Evolutionary conservation across 2,797 vertebrate species (phyloP).

Genomic region (Mormyrops attenuatus): DNA sequence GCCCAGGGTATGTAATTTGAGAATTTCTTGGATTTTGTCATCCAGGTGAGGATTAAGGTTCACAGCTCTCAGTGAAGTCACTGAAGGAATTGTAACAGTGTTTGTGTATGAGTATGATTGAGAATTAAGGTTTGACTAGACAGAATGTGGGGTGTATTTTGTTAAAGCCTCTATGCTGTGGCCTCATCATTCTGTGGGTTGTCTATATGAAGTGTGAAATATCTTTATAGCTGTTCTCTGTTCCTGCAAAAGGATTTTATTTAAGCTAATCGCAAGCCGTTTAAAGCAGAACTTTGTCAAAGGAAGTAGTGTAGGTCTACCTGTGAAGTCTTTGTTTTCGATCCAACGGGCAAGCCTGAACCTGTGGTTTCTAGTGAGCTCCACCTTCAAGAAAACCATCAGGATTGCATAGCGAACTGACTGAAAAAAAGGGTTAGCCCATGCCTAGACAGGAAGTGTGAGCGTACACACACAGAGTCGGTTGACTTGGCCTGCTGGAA

Average conservation of each 20-base stretch:
- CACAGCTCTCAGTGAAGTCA: background rate
- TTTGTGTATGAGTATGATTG: background rate
- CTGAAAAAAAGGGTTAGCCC: constrained; percentile 42
- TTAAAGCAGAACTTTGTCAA: constrained; percentile 20
- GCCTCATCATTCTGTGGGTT: background rate
- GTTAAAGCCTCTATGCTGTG: background rate
- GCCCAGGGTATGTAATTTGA: background rate
- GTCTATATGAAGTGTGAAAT: constrained; percentile 3
- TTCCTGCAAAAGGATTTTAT: background rate
- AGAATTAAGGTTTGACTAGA: background rate
- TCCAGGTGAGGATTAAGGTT: background rate
- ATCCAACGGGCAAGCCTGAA: constrained; percentile 49
- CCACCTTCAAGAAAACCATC: constrained; percentile 44
- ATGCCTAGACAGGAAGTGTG: constrained; percentile 45
- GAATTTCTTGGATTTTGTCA: background rate
- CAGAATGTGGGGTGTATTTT: background rate
- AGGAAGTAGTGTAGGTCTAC: constrained; percentile 25
- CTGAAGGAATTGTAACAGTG: background rate
- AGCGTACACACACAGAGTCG: constrained; percentile 38
- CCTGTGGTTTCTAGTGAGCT: constrained; percentile 41
- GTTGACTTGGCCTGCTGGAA: constrained; percentile 54
- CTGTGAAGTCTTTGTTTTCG: constrained; percentile 41
- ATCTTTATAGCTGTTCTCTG: background rate
- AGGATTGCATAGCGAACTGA: constrained; percentile 46
- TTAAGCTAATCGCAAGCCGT: background rate